phyloP scores from a whole-genome alignment of 2,113 vertebrate species.

The Benthochromis sp. region DNA sequence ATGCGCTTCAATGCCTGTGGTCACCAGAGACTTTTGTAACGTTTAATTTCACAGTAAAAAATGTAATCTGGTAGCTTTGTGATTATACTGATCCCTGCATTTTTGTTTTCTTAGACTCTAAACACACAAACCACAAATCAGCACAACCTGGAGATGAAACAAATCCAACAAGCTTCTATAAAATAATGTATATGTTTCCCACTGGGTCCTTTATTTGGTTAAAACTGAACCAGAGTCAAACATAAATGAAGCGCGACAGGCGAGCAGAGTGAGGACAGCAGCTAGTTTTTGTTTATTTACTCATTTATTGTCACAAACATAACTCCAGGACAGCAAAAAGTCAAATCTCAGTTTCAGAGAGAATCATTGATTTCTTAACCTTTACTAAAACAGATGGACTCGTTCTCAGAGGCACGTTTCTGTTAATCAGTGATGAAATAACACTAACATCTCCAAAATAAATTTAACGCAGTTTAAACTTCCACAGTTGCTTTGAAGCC shows the following conservation, averaged over 20 bases:
- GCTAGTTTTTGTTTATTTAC: not conserved
- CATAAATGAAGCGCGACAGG: accelerated
- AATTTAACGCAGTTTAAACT: not conserved
- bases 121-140: not conserved
- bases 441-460: not conserved
- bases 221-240: not conserved
- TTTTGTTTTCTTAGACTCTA: accelerated
- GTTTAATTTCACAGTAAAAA: not conserved
- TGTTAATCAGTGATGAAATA: not conserved
- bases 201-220: not conserved
- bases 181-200: not conserved
- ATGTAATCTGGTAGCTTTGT: not conserved
- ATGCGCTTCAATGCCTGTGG: not conserved
- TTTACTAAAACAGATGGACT: not conserved
- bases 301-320: not conserved
- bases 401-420: not conserved
- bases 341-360: not conserved
- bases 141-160: not conserved
- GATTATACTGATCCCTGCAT: not conserved
- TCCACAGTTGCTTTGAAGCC: not conserved
- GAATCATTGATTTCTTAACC: not conserved
- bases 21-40: accelerated
- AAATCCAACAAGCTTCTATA: not conserved
- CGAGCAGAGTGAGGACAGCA: not conserved
- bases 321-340: not conserved